Conservation (phyloP, 2,797 vertebrate species). For the Natrix natrix region DNA sequence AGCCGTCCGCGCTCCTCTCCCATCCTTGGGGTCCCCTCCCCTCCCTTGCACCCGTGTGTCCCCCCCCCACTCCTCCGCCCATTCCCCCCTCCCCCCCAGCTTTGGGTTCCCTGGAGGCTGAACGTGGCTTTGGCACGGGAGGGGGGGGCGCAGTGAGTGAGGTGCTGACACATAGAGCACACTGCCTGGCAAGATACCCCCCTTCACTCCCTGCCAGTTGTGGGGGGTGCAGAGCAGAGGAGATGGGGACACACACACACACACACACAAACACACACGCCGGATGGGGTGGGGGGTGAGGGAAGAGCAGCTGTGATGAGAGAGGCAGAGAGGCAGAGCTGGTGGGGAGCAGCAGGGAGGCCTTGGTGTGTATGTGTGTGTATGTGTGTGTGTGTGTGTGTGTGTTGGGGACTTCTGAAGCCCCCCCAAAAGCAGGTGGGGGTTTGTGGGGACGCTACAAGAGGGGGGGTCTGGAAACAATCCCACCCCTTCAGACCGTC, state of each 20-base stretch:
- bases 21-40: neutral
- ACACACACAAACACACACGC: too few species aligned
- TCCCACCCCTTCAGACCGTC: accelerated
- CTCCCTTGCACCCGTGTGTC: too few species aligned
- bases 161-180: neutral
- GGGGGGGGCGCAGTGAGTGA: neutral
- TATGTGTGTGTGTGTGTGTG: neutral
- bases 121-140: neutral
- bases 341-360: neutral
- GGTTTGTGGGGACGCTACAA: too few species aligned
- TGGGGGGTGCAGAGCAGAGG: neutral
- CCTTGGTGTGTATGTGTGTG: neutral
- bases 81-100: too few species aligned
- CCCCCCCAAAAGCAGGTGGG: neutral
- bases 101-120: neutral
- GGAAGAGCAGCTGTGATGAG: neutral
- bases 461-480: neutral
- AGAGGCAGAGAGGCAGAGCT: neutral
- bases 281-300: too few species aligned
- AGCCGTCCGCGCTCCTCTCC: neutral
- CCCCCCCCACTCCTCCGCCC: too few species aligned
- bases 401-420: neutral
- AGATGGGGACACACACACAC: too few species aligned
- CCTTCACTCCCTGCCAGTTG: neutral
- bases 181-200: neutral